phyloP scores from a whole-genome alignment of 2,113 vertebrate species.

The Thunnus thynnus region DNA sequence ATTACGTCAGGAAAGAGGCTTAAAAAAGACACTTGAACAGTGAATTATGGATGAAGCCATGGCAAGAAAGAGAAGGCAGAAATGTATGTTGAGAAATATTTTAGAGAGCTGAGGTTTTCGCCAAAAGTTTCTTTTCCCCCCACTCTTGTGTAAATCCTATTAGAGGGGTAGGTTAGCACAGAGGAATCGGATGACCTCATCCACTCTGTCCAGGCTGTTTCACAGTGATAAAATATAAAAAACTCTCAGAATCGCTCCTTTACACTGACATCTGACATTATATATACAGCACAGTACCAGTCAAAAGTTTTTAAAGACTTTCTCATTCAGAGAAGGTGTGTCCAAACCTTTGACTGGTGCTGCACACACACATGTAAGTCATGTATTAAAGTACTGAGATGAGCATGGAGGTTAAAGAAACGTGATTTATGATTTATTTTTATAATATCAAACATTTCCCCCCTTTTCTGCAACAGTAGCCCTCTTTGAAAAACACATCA shows the following conservation, averaged over 20 bases:
- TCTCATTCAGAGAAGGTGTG: no score
- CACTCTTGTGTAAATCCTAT: conserved; percentile 63
- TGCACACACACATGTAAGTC: background rate
- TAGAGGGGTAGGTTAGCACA: conserved; percentile 36
- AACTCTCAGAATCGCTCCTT: conserved; percentile 6
- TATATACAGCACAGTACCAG: background rate
- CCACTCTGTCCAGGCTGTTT: conserved; percentile 36
- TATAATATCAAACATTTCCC: conserved; percentile 9
- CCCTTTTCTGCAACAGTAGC: conserved; percentile 2
- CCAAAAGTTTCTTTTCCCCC: conserved; percentile 30
- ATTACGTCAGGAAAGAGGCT: conserved; percentile 52
- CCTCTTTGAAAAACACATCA: conserved; percentile 11
- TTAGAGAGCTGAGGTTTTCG: conserved; percentile 53
- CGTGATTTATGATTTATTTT: background rate
- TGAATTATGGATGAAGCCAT: conserved; percentile 75
- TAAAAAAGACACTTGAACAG: conserved; percentile 67
- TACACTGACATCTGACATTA: background rate
- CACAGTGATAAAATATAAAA: conserved; percentile 35
- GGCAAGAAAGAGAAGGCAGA: conserved; percentile 51
- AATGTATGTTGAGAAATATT: conserved; percentile 66
- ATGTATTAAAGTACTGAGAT: background rate
- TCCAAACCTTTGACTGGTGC: no score
- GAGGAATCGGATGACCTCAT: conserved; percentile 50
- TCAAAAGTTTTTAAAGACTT: background rate
- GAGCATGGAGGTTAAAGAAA: background rate